Evolutionary conservation across 2,113 vertebrate species (phyloP).

Genomic region (Naja naja): DNA sequence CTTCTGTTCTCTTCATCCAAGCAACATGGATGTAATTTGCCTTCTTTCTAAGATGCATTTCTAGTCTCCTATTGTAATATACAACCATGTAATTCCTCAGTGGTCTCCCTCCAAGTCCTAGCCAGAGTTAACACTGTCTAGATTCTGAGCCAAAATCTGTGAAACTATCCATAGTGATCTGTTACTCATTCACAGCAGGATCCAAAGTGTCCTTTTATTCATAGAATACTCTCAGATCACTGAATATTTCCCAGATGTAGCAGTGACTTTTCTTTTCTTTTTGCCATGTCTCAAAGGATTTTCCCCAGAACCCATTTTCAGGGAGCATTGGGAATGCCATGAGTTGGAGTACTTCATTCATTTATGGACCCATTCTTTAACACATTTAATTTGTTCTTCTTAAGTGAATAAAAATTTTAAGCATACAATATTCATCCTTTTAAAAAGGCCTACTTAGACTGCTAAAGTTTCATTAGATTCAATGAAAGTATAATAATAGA

Average conservation of each 20-base stretch:
- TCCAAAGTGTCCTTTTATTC: not conserved
- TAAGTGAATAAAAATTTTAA: conserved; percentile 7
- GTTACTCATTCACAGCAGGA: not conserved
- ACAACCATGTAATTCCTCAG: not conserved
- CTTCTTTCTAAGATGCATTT: not conserved
- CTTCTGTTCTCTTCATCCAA: not conserved
- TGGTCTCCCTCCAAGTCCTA: not conserved
- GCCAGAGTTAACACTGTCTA: not conserved
- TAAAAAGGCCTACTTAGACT: not conserved
- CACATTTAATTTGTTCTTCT: conserved; percentile 25
- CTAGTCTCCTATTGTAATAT: not conserved
- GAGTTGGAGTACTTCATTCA: not conserved
- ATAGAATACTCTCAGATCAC: not conserved
- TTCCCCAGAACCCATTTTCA: not conserved
- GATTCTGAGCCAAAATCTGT: not conserved
- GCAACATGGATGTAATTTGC: not conserved
- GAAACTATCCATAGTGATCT: not conserved
- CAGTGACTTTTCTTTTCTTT: not conserved
- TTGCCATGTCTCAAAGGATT: too few relatives aligned
- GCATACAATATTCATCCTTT: not conserved
- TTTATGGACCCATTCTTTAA: not conserved
- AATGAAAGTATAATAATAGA: not conserved
- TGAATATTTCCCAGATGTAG: not conserved
- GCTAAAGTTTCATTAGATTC: not conserved
- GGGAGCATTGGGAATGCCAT: not conserved